phyloP scores from a whole-genome alignment of 2,113 vertebrate genomes.

The Pollimyrus isidori region DNA sequence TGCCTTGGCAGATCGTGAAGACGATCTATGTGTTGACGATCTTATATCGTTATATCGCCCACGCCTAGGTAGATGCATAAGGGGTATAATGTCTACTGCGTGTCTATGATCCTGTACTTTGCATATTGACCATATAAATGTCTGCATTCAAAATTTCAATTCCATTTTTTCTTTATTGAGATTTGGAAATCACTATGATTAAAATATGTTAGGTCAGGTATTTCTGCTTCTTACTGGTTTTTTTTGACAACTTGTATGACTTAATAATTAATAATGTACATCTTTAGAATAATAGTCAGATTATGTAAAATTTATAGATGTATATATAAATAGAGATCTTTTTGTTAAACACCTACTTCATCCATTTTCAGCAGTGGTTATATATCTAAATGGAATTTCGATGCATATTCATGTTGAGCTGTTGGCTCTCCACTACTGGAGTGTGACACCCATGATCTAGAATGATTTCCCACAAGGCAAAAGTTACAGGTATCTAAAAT shows the following conservation, averaged over 20 bases:
- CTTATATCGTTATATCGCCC: too few relatives aligned
- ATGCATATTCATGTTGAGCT: background rate
- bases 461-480: background rate
- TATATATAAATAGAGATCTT: background rate
- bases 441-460: background rate
- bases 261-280: background rate
- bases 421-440: too few relatives aligned
- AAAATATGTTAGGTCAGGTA: background rate
- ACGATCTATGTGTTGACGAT: too few relatives aligned
- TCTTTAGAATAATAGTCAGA: background rate
- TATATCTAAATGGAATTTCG: background rate
- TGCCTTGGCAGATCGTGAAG: too few relatives aligned
- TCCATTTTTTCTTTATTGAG: background rate
- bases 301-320: background rate
- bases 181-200: background rate
- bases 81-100: background rate
- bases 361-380: background rate
- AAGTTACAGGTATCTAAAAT: background rate
- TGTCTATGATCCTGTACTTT: background rate
- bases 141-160: background rate
- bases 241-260: background rate
- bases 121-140: background rate
- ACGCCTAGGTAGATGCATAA: background rate
- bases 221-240: background rate
- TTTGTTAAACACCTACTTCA: background rate